Percentiles rank a stretch among this genome's conserved stretches.
Evolutionary conservation across 2,113 vertebrate genomes (phyloP).

Genomic region (Ellobius talpinus): DNA sequence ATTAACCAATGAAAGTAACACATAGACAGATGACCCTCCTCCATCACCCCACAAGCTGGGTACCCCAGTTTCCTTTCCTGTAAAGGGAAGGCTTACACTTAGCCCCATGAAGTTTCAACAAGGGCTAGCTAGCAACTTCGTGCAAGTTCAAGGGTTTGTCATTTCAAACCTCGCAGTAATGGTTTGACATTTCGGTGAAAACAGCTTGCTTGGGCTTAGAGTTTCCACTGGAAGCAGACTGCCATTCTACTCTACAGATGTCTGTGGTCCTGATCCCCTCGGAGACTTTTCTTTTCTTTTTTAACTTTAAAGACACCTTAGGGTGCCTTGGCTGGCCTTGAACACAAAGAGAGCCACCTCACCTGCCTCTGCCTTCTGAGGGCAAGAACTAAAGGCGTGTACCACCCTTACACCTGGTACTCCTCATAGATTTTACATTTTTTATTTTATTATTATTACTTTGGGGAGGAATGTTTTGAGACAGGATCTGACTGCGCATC

Average conservation of each 20-base stretch:
- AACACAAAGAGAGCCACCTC: neutral
- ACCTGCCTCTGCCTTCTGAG: neutral
- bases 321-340: neutral
- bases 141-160: neutral
- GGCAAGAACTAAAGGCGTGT: neutral
- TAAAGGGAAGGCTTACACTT: neutral
- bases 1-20: no score
- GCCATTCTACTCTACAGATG: neutral
- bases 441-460: neutral
- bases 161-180: neutral
- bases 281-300: neutral
- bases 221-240: neutral
- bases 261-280: neutral
- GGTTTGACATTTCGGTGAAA: neutral
- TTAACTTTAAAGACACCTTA: neutral
- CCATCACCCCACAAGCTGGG: neutral
- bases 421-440: neutral
- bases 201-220: neutral
- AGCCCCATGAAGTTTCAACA: neutral
- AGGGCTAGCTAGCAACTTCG: slow-evolving; percentile 28
- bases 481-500: neutral
- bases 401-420: no score
- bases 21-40: no score
- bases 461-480: neutral
- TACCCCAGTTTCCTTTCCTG: slow-evolving; percentile 12